These are phyloP conservation scores for Apantesis nais DNA, from an alignment of 2,888 invertebrate species.

Conservation along the genomic window DNA sequence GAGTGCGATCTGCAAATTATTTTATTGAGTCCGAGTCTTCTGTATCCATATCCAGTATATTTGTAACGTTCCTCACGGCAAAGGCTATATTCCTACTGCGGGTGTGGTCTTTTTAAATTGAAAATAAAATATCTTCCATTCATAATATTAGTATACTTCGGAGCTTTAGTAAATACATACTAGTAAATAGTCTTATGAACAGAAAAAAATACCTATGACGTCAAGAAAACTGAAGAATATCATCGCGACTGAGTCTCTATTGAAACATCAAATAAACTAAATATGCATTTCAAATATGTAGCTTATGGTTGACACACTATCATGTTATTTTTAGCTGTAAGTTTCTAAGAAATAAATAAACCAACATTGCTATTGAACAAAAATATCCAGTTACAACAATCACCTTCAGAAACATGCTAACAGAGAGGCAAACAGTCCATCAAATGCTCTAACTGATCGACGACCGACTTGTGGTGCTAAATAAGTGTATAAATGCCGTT, in stretches of 20 bases:
- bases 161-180: too few relatives aligned
- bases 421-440: constrained; percentile 52
- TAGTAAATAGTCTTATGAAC: too few relatives aligned
- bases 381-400: constrained; percentile 37
- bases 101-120: too few relatives aligned
- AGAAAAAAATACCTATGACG: neutral
- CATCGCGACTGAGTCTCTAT: neutral
- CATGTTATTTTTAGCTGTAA: neutral
- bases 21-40: too few relatives aligned
- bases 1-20: too few relatives aligned
- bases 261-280: neutral
- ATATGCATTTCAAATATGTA: neutral
- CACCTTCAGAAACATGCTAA: constrained; percentile 56
- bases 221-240: neutral
- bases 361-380: constrained; percentile 23
- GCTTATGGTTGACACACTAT: neutral
- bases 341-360: constrained; percentile 7
- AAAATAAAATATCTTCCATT: too few relatives aligned
- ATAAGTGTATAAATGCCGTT: constrained; percentile 44
- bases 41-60: too few relatives aligned
- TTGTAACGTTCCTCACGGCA: too few relatives aligned
- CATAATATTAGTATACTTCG: too few relatives aligned
- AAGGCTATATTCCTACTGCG: too few relatives aligned
- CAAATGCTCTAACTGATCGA: constrained; percentile 52
- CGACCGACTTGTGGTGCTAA: constrained; percentile 50